These are phyloP conservation scores for Drosophila subsilvestris DNA, from an alignment of 2,888 invertebrate genomes.

Conservation along the genomic window DNA sequence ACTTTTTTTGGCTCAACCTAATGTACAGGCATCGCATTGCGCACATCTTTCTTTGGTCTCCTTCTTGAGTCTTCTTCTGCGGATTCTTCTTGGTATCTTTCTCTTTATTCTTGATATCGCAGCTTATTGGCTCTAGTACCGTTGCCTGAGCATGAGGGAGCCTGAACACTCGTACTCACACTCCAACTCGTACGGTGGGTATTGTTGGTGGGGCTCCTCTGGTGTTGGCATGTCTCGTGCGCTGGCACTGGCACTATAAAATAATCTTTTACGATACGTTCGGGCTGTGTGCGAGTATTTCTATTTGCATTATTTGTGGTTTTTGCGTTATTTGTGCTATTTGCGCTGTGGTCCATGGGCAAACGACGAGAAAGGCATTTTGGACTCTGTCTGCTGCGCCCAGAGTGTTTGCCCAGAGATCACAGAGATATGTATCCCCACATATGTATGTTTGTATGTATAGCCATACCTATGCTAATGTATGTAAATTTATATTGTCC, in stretches of 20 bases:
- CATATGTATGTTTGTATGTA: constrained; percentile 12
- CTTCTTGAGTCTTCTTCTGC: constrained; percentile 10
- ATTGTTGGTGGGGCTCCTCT: neutral
- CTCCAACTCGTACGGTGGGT: neutral
- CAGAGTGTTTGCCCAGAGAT: constrained; percentile 44
- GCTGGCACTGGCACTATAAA: constrained; percentile 37
- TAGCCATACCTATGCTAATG: constrained; percentile 21
- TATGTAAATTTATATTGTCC: constrained; percentile 62
- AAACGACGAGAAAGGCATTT: constrained; percentile 60
- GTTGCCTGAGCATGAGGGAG: constrained; percentile 11
- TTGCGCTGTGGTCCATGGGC: constrained; percentile 66
- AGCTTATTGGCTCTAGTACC: constrained; percentile 28
- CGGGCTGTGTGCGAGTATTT: constrained; percentile 23
- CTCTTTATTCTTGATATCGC: constrained; percentile 30
- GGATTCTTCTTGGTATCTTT: constrained; percentile 21
- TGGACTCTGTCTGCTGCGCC: constrained; percentile 45
- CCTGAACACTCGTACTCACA: neutral
- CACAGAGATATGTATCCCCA: constrained; percentile 34
- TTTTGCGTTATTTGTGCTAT: constrained; percentile 56
- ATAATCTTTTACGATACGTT: constrained; percentile 22
- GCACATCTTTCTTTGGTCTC: constrained; percentile 20
- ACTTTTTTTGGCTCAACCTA: no score
- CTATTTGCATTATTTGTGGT: constrained; percentile 37
- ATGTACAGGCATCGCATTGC: constrained; percentile 28
- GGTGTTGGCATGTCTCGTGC: constrained; percentile 37